Conservation (phyloP, 2,113 vertebrate genomes). For the Phrynosoma platyrhinos region DNA sequence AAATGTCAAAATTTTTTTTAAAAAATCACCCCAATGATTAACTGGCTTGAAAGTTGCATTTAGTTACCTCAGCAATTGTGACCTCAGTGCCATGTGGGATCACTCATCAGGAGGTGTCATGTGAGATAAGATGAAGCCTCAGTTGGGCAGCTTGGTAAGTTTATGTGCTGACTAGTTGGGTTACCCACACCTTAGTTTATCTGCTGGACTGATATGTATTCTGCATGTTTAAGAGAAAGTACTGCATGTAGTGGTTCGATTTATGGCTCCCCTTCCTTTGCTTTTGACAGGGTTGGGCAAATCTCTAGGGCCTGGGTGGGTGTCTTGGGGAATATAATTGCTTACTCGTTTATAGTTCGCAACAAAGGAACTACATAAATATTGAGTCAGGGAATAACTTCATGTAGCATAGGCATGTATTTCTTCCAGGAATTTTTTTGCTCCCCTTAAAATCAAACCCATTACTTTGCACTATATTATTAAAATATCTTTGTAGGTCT, state of each 20-base stretch:
- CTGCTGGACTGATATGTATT: slow-evolving; percentile 48
- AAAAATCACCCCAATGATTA: slow-evolving; percentile 45
- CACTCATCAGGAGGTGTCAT: slow-evolving; percentile 50
- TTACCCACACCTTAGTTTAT: slow-evolving; percentile 44
- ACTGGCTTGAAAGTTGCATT: slow-evolving; percentile 59
- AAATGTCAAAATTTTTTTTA: slow-evolving; percentile 55
- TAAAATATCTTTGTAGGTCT: slow-evolving; percentile 81
- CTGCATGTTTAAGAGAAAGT: slow-evolving; percentile 52
- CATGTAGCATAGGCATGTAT: slow-evolving; percentile 73
- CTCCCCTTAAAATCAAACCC: slow-evolving; percentile 32
- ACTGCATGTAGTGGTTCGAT: slow-evolving; percentile 48
- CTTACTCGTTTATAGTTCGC: slow-evolving; percentile 66
- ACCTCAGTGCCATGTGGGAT: slow-evolving; percentile 64
- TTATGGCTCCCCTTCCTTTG: slow-evolving; percentile 8
- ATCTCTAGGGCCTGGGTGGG: slow-evolving; percentile 37
- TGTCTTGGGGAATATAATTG: slow-evolving; percentile 57
- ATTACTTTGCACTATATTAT: slow-evolving; percentile 55
- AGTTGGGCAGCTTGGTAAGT: slow-evolving; percentile 38
- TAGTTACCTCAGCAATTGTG: slow-evolving; percentile 79
- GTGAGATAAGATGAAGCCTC: slow-evolving; percentile 33
- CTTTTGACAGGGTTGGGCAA: slow-evolving; percentile 4
- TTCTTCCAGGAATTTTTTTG: slow-evolving; percentile 45
- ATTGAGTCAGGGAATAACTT: slow-evolving; percentile 58
- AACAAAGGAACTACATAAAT: slow-evolving; percentile 52
- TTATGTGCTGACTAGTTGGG: slow-evolving; percentile 42